phyloP scores from a whole-genome alignment of 2,113 vertebrate genomes.

The Clupea harengus region DNA sequence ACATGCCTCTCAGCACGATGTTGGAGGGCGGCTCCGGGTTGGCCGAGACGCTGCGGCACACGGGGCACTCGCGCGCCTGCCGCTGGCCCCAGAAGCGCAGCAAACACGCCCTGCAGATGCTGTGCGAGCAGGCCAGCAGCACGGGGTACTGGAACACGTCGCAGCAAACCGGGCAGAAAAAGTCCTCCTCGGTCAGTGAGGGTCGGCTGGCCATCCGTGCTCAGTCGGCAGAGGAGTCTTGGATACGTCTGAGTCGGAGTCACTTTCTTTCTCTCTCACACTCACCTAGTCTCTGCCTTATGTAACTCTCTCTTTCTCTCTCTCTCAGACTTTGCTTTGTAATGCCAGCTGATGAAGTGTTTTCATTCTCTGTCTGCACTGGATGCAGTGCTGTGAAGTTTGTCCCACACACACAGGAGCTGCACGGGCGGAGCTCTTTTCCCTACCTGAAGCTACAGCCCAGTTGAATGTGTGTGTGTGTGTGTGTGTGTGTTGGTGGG shows the following conservation, averaged over 20 bases:
- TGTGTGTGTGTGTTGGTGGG: no score
- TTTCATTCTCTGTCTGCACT: not conserved
- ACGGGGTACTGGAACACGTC: not conserved
- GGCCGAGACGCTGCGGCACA: slow-evolving; percentile 14
- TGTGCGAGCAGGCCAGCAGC: slow-evolving; percentile 8
- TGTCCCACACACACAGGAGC: not conserved
- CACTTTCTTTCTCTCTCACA: not conserved
- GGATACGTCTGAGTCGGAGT: not conserved
- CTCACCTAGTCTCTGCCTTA: not conserved
- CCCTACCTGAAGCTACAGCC: not conserved
- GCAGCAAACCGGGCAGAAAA: slow-evolving; percentile 5
- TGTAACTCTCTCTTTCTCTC: not conserved
- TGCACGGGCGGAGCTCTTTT: not conserved
- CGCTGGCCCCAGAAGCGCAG: not conserved
- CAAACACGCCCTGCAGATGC: not conserved
- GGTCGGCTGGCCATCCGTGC: not conserved
- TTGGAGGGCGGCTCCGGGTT: slow-evolving; percentile 30
- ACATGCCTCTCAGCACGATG: slow-evolving; percentile 34
- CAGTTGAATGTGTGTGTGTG: not conserved
- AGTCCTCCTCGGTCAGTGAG: slow-evolving; percentile 5
- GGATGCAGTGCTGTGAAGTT: not conserved
- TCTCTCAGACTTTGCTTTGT: not conserved
- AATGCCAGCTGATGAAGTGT: not conserved
- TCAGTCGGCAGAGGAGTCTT: not conserved
- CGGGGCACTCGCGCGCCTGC: not conserved